Conservation (phyloP, 2,888 invertebrate species). For the Cerastis leucographa region DNA sequence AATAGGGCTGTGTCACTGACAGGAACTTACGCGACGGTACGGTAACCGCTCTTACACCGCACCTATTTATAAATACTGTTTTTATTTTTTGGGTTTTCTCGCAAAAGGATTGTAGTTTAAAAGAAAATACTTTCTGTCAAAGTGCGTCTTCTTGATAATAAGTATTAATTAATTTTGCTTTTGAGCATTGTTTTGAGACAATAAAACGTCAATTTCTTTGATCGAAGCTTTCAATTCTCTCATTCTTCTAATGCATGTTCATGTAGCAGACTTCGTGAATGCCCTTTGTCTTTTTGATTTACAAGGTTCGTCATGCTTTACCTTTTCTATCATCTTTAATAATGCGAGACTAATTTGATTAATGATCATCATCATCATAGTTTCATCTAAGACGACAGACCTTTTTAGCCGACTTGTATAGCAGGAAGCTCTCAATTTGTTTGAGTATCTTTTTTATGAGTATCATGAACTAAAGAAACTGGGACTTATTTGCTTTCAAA, state of each 20-base stretch:
- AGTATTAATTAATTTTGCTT: neutral
- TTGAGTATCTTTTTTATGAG: neutral
- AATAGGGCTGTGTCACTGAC: conserved; percentile 58
- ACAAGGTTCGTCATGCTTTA: conserved; percentile 3
- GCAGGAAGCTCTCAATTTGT: neutral
- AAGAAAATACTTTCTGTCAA: neutral
- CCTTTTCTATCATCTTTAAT: neutral
- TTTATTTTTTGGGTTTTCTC: conserved; percentile 34
- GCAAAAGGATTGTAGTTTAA: neutral
- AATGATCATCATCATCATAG: conserved; percentile 5
- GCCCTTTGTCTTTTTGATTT: conserved; percentile 8
- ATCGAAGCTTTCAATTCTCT: conserved; percentile 1
- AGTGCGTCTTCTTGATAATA: neutral
- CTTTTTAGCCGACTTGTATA: neutral
- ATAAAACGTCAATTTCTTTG: conserved; percentile 4
- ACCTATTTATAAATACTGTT: conserved; percentile 52
- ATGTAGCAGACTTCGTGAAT: neutral
- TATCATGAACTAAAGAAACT: neutral
- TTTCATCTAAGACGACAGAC: neutral
- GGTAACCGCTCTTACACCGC: conserved; percentile 33
- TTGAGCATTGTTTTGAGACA: neutral
- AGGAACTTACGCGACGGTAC: conserved; percentile 59
- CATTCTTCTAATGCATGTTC: neutral
- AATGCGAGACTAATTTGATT: conserved; percentile 15
- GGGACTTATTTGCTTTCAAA: conserved; percentile 1